phyloP scores from a whole-genome alignment of 2,113 vertebrate genomes.

The Aplodontia rufa region DNA sequence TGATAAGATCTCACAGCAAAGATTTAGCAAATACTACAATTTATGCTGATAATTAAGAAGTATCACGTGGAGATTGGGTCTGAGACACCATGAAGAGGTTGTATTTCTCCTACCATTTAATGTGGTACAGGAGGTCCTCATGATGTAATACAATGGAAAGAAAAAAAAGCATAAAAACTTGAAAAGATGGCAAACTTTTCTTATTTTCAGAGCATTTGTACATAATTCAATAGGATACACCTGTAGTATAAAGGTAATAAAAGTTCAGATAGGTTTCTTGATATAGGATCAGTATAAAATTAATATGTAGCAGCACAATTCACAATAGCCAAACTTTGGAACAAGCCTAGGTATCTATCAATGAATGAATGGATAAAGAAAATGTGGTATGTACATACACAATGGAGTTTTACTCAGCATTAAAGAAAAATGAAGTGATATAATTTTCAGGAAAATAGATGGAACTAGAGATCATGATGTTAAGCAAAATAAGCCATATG shows the following conservation, averaged over 20 bases:
- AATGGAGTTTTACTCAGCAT: too few species aligned
- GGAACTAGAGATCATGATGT: too few species aligned
- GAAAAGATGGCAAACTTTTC: neutral
- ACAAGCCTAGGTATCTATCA: too few species aligned
- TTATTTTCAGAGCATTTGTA: constrained; percentile 35
- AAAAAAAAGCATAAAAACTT: neutral
- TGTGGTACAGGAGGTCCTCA: neutral
- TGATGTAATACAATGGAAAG: neutral
- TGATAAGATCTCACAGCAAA: neutral
- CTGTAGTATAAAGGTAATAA: neutral
- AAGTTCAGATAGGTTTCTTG: constrained; percentile 25
- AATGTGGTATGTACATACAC: too few species aligned
- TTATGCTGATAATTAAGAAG: neutral
- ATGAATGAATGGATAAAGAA: too few species aligned
- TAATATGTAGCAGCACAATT: too few species aligned
- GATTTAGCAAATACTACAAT: neutral
- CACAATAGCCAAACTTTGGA: too few species aligned
- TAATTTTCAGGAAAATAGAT: too few species aligned
- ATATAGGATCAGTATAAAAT: neutral
- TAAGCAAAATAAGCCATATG: too few species aligned
- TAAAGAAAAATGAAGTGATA: too few species aligned
- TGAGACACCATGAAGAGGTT: neutral
- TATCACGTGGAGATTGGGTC: neutral
- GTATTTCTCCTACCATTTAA: neutral
- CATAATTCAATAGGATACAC: constrained; percentile 10